These are phyloP conservation scores for Bombus waltoni DNA, from an alignment of 1,140 invertebrate genomes.

Conservation along the genomic window DNA sequence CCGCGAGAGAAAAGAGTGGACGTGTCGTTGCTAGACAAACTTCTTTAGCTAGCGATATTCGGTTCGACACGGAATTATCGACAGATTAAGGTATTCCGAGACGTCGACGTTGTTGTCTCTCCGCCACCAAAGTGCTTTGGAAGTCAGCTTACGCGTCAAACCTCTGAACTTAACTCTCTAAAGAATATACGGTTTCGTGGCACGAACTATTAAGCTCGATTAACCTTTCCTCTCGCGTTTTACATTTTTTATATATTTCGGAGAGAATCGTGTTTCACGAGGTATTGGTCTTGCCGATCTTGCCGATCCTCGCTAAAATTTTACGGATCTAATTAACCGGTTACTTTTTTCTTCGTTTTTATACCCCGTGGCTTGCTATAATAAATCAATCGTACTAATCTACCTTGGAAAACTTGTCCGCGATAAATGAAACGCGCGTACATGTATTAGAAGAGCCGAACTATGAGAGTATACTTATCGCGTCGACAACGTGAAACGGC, in stretches of 20 bases:
- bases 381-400: not conserved
- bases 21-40: conserved; percentile 46
- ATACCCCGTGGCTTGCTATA: too few species aligned
- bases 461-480: conserved; percentile 1
- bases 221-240: not conserved
- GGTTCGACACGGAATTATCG: conserved; percentile 32
- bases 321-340: not conserved
- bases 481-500: conserved; percentile 5
- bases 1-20: not conserved
- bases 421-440: not conserved
- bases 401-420: not conserved
- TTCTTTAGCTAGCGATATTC: conserved; percentile 30
- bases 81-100: conserved; percentile 45
- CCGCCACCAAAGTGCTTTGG: conserved; percentile 24
- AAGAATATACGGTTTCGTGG: conserved; percentile 8
- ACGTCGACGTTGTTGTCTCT: conserved; percentile 32
- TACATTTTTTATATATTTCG: not conserved
- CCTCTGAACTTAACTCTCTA: conserved; percentile 6
- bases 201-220: conserved; percentile 20
- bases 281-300: not conserved
- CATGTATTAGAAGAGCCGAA: not conserved
- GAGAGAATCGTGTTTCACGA: not conserved
- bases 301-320: not conserved
- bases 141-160: conserved; percentile 30
- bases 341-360: not conserved